Percentiles rank a stretch among this genome's conserved stretches.
phyloP scores from a whole-genome alignment of 2,888 invertebrate genomes.

The Gandaritis pyraliata region DNA sequence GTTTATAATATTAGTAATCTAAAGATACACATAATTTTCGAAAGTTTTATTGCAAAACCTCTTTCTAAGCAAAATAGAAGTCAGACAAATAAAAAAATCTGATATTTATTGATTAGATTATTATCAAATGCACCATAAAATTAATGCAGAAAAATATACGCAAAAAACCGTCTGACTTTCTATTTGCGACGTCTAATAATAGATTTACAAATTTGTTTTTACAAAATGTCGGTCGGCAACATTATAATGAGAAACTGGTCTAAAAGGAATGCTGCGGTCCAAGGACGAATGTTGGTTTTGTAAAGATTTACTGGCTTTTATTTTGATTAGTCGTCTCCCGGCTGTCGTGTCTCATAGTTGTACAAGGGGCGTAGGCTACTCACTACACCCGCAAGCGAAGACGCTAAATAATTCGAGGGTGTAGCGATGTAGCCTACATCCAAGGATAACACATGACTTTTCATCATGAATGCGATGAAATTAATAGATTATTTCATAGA shows the following conservation, averaged over 20 bases:
- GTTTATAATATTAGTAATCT: neutral
- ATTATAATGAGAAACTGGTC: conserved; percentile 4
- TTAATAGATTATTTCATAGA: too few species aligned
- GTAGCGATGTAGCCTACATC: too few species aligned
- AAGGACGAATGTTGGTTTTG: neutral
- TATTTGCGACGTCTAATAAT: conserved; percentile 17
- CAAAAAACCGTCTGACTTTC: conserved; percentile 19
- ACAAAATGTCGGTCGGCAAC: conserved; percentile 7
- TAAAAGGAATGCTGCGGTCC: conserved; percentile 4
- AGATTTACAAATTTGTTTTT: conserved; percentile 14
- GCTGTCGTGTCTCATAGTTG: too few species aligned
- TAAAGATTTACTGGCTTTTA: too few species aligned
- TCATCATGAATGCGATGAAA: too few species aligned
- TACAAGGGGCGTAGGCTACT: too few species aligned
- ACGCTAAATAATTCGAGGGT: too few species aligned
- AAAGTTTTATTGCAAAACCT: conserved; percentile 9
- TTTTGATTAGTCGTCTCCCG: too few species aligned
- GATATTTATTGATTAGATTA: conserved; percentile 13
- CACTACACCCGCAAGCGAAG: too few species aligned
- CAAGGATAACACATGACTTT: too few species aligned
- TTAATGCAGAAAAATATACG: conserved; percentile 13
- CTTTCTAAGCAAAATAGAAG: conserved; percentile 1
- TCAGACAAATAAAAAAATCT: too few species aligned
- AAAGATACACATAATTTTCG: neutral
- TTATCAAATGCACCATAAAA: conserved; percentile 11